These are phyloP conservation scores for Asteroscopus sphinx DNA, from an alignment of 2,888 invertebrate genomes.

Conservation along the genomic window DNA sequence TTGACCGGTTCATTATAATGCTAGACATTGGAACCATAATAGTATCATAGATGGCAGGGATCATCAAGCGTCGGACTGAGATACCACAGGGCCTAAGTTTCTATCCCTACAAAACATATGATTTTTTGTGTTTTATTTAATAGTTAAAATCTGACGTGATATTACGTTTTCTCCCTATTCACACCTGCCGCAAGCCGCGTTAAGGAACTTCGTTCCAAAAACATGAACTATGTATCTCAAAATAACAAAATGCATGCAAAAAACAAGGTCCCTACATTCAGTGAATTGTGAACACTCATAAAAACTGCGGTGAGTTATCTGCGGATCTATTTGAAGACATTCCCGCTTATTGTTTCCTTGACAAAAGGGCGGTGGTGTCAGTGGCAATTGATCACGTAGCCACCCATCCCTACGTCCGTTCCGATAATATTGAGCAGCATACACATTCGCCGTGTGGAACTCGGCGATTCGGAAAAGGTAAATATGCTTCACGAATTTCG, in stretches of 20 bases:
- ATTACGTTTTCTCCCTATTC: too few species aligned
- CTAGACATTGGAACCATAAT: too few species aligned
- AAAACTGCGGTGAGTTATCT: conserved; percentile 61
- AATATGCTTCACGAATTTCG: too few species aligned
- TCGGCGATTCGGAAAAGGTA: background rate
- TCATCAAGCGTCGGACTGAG: too few species aligned
- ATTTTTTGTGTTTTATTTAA: too few species aligned
- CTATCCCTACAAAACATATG: too few species aligned
- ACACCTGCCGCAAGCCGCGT: too few species aligned
- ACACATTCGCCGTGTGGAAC: conserved; percentile 21
- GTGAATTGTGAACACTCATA: conserved; percentile 26
- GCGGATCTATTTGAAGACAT: conserved; percentile 70
- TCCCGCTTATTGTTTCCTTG: conserved; percentile 73
- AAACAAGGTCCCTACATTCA: background rate
- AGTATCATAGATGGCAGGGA: too few species aligned
- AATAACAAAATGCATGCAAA: background rate
- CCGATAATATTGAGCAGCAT: conserved; percentile 49
- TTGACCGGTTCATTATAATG: too few species aligned
- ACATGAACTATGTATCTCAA: background rate
- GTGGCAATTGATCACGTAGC: conserved; percentile 75
- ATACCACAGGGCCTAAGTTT: too few species aligned
- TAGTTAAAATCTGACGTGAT: too few species aligned
- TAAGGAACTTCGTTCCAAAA: too few species aligned
- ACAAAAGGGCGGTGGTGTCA: conserved; percentile 72
- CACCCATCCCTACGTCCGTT: conserved; percentile 54